Evolutionary conservation across 2,797 vertebrate species (phyloP), one percentile per base, ranked within the genome.

Genomic region (Cichlasoma orientale): DNA sequence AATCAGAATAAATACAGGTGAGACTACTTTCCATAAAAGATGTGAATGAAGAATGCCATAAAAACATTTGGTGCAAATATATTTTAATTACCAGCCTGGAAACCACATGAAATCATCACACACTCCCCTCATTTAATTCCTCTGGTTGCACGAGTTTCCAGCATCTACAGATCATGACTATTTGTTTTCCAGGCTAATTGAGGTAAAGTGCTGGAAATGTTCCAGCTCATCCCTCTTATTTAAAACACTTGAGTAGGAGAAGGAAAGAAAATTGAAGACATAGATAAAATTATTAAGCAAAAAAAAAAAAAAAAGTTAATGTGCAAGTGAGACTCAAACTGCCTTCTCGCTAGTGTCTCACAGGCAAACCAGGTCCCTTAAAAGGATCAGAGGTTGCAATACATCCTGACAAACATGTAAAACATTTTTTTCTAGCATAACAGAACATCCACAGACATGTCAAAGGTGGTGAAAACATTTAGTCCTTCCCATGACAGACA

Each of bases 81-180:
- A 58, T 87, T 92, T 94, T 94, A 92, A 92, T 95, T 72, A 79
- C 36, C 78, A 61, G 87, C 53, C 80, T 89, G 87, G 50, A 87
- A 84, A 87, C 50, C 13, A 78, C 83, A 87, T 75, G 63, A 83
- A 89, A 82, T 80, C 44, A 82, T 79, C 44, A 77, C 52, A 83
- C 72, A 66, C 66, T 77, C 55, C 71, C 27, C 75, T 71, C 12
- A 36, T 56, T 74, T 71, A 2, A 66, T 44, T 75, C 59, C 23
- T 72, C 18, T 69, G 50, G 55, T 61, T 38, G n/a, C 41, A 55
- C 56, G 13, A 0, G 18, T 50, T 29, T 68, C 63, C 41, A 29
- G 63, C 63, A 50, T 68, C 41, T 50, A 68, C 41, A 47, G 63
- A 50, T 50, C 47, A 29, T 29, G 10, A 11, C 25, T 13, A 50